A percentile compares a stretch with the other conserved stretches of the same genome.
Evolutionary conservation across 2,797 vertebrate genomes (phyloP).

Genomic region (Megaceryle alcyon): DNA sequence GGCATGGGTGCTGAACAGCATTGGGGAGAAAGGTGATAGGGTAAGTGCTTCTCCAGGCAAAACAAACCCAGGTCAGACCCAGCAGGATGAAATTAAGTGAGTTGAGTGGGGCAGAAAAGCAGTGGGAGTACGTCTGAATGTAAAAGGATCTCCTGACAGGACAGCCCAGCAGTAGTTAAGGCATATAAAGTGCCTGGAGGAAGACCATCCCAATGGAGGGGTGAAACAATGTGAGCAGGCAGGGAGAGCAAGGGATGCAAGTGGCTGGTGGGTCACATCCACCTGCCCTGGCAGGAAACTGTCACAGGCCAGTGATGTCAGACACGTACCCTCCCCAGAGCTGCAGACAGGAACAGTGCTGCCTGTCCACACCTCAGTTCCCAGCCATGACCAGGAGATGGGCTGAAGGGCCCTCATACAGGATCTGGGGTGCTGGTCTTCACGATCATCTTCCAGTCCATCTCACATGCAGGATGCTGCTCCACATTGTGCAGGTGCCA

Average conservation of each 20-base stretch:
- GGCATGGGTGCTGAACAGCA: accelerated
- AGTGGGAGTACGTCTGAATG: accelerated
- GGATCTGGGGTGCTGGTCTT: background rate
- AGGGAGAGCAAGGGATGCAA: background rate
- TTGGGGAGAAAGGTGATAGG: accelerated
- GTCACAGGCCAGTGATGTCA: background rate
- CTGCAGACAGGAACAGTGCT: background rate
- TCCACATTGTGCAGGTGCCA: background rate
- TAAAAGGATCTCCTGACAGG: accelerated
- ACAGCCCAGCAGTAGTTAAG: background rate
- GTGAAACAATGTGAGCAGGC: background rate
- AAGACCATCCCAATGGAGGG: background rate
- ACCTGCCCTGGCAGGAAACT: background rate
- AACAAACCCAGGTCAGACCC: background rate
- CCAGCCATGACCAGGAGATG: background rate
- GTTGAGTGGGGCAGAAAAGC: background rate
- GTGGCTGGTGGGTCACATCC: background rate
- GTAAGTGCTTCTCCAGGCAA: background rate
- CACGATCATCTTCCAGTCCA: background rate
- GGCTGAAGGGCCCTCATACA: background rate
- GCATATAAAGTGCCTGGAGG: background rate
- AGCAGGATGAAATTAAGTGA: accelerated
- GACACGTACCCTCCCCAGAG: accelerated
- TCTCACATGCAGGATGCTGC: accelerated
- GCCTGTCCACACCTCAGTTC: accelerated